Conservation (phyloP, 2,888 invertebrate species). For the Euplexia lucipara region DNA sequence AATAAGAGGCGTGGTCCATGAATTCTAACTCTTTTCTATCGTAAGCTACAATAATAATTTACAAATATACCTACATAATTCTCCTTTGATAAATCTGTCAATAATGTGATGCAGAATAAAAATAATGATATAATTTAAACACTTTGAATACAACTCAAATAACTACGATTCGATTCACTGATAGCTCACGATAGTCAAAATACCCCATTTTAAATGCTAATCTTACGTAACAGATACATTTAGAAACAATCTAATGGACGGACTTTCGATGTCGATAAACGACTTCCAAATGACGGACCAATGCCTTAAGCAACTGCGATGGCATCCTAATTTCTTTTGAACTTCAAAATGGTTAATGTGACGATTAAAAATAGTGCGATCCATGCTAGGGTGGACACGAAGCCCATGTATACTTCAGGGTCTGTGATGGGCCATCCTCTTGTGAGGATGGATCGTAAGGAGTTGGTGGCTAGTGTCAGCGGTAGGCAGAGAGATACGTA, state of each 20-base stretch:
- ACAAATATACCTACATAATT: slow-evolving; percentile 31
- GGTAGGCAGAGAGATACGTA: slow-evolving; percentile 96
- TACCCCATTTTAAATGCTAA: slow-evolving; percentile 56
- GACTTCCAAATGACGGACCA: slow-evolving; percentile 47
- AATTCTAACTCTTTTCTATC: slow-evolving; percentile 35
- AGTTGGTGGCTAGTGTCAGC: slow-evolving; percentile 97
- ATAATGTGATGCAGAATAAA: slow-evolving; percentile 33
- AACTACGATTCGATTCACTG: slow-evolving; percentile 29
- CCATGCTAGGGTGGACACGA: slow-evolving; percentile 96
- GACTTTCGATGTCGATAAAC: slow-evolving; percentile 41
- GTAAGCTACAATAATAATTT: slow-evolving; percentile 49
- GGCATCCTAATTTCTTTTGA: slow-evolving; percentile 93
- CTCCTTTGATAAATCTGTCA: slow-evolving; percentile 28
- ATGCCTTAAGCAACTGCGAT: slow-evolving; percentile 60
- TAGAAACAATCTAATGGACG: slow-evolving; percentile 48
- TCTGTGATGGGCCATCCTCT: slow-evolving; percentile 96
- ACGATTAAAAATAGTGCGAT: slow-evolving; percentile 95
- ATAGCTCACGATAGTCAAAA: slow-evolving; percentile 48
- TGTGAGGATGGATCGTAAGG: slow-evolving; percentile 96
- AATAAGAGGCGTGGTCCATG: slow-evolving; percentile 48
- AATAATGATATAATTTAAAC: slow-evolving; percentile 12
- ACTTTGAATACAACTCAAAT: slow-evolving; percentile 22
- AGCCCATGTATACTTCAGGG: slow-evolving; percentile 96
- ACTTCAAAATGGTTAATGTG: slow-evolving; percentile 94
- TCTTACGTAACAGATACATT: slow-evolving; percentile 47